These are phyloP conservation scores for Orussus abietinus DNA, from an alignment of 1,140 invertebrate species.

Conservation along the genomic window DNA sequence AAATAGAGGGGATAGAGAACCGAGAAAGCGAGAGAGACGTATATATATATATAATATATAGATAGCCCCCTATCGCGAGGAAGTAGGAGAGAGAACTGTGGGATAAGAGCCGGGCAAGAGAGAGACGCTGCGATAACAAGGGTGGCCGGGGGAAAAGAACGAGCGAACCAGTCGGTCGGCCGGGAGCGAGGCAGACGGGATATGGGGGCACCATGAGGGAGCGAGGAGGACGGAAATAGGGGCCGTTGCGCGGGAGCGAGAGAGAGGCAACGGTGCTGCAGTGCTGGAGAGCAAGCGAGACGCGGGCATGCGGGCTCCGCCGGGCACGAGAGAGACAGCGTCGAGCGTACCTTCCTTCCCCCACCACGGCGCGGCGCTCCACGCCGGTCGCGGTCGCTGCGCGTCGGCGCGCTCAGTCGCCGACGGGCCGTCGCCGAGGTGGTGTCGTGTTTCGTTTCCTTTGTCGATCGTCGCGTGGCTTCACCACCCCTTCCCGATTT, in stretches of 20 bases:
- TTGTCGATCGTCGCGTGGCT: slow-evolving; percentile 2
- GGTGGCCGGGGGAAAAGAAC: not conserved
- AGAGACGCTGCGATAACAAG: not conserved
- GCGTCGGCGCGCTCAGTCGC: slow-evolving; percentile 39
- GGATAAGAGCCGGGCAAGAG: not conserved
- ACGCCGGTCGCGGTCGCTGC: slow-evolving; percentile 41
- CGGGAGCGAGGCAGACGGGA: too few species aligned
- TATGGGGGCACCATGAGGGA: too few species aligned
- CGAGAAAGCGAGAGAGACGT: too few species aligned
- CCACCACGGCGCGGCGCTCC: slow-evolving; percentile 22
- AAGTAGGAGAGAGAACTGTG: not conserved
- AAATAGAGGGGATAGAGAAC: too few species aligned
- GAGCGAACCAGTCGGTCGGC: too few species aligned
- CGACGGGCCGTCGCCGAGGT: slow-evolving; percentile 42
- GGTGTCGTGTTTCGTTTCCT: slow-evolving; percentile 28
- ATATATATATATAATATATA: too few species aligned
- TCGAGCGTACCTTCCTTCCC: too few species aligned
- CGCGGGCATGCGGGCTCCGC: too few species aligned
- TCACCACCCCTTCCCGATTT: not conserved
- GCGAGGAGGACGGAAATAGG: too few species aligned
- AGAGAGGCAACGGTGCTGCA: not conserved
- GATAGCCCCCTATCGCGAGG: too few species aligned
- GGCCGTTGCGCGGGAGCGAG: too few species aligned
- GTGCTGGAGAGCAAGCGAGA: not conserved
- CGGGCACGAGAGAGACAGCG: too few species aligned